Evolutionary conservation across 2,888 invertebrate genomes (phyloP).

Genomic region (Serripes groenlandicus): DNA sequence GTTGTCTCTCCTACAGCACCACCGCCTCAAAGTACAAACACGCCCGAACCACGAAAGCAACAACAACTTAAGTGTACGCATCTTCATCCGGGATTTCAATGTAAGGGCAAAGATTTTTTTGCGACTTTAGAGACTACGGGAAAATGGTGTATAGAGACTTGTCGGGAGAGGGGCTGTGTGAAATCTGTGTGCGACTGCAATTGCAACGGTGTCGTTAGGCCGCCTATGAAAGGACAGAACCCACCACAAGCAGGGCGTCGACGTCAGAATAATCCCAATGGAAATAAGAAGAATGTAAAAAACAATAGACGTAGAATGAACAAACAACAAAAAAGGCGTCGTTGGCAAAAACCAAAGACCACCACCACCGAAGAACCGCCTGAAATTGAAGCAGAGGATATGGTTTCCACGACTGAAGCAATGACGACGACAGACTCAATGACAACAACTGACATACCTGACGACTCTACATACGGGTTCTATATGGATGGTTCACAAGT

Average conservation of each 20-base stretch:
- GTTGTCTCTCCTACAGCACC: not conserved
- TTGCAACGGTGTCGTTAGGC: conserved; percentile 24
- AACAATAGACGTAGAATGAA: not conserved
- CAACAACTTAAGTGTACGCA: not conserved
- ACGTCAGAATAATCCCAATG: not conserved
- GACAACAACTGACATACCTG: too few species aligned
- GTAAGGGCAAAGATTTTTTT: conserved; percentile 57
- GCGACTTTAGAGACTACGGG: conserved; percentile 43
- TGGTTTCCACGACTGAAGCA: conserved; percentile 2
- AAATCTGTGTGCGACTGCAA: conserved; percentile 60
- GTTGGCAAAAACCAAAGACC: not conserved
- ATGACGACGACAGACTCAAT: conserved; percentile 6
- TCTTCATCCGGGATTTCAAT: not conserved
- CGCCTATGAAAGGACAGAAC: not conserved
- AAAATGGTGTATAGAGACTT: conserved; percentile 66
- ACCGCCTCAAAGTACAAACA: not conserved
- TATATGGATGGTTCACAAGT: not conserved
- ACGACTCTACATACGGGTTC: conserved; percentile 8
- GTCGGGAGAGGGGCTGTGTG: conserved; percentile 56
- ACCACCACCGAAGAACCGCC: conserved; percentile 9
- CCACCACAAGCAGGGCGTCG: not conserved
- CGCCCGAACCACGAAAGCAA: not conserved
- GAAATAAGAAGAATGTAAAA: not conserved
- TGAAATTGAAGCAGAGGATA: conserved; percentile 5
- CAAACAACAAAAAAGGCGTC: not conserved